Percentiles rank a stretch among this genome's conserved stretches.
These are phyloP conservation scores for Lindbergichthys nudifrons DNA, from an alignment of 2,797 vertebrate genomes.

Conservation along the genomic window DNA sequence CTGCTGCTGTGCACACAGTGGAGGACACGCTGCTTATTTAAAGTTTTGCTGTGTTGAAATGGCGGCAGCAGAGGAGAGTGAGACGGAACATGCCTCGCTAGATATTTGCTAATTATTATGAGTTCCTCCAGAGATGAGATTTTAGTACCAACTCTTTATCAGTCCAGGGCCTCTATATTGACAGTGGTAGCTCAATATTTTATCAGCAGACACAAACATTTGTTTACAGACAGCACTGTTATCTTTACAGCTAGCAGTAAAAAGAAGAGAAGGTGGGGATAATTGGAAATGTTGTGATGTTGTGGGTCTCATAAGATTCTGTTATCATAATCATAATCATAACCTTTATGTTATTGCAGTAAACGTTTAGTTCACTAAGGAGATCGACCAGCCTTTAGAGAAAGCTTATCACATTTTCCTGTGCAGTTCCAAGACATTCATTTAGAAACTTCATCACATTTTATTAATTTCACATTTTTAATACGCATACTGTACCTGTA, in stretches of 20 bases:
- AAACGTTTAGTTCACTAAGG: neutral
- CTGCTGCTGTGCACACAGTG: constrained; percentile 26
- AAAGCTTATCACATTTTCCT: neutral
- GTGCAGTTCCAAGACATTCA: neutral
- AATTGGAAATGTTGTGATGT: constrained; percentile 33
- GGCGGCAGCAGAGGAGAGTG: constrained; percentile 3
- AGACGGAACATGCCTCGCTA: constrained; percentile 23
- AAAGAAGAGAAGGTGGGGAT: constrained; percentile 6
- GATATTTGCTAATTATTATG: constrained; percentile 39
- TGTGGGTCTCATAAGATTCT: neutral
- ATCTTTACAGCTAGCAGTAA: constrained; percentile 18
- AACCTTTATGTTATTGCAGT: neutral
- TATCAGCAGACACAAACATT: constrained; percentile 22
- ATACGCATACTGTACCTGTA: neutral
- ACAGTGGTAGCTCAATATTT: constrained; percentile 28
- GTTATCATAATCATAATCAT: neutral
- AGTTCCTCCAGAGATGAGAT: constrained; percentile 33
- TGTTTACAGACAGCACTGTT: constrained; percentile 44
- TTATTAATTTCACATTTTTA: neutral
- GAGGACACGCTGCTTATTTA: constrained; percentile 18
- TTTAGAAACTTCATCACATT: neutral
- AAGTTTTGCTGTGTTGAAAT: constrained; percentile 29
- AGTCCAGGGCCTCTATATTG: constrained; percentile 18
- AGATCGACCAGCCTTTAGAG: neutral
- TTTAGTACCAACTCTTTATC: constrained; percentile 47